phyloP scores from a whole-genome alignment of 2,888 invertebrate genomes.

The Mythimna ferrago region DNA sequence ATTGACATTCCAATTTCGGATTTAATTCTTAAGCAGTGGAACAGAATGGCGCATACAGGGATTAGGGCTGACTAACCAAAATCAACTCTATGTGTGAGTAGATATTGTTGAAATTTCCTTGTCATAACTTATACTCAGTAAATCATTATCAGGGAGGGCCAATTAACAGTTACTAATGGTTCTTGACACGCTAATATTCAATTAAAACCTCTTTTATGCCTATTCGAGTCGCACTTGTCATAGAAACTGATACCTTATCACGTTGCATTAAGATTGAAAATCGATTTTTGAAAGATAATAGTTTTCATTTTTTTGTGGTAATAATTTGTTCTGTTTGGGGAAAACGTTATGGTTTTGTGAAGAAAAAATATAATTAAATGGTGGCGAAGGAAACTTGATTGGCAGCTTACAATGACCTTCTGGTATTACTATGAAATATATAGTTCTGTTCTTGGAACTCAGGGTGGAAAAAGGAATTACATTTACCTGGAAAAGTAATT shows the following conservation, averaged over 20 bases:
- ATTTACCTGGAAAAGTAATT: conserved; percentile 21
- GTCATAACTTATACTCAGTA: conserved; percentile 49
- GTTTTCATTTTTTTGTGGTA: conserved; percentile 57
- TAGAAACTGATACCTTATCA: conserved; percentile 52
- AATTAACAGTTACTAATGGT: conserved; percentile 74
- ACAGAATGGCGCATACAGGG: conserved; percentile 22
- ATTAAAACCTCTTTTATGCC: conserved; percentile 69
- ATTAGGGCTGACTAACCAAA: conserved; percentile 18
- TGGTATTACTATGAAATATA: conserved; percentile 7
- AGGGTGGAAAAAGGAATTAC: conserved; percentile 26
- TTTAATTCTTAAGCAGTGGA: conserved; percentile 41
- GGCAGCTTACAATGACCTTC: conserved; percentile 27
- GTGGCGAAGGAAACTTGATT: conserved; percentile 30
- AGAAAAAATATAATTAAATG: conserved; percentile 47
- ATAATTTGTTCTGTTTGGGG: conserved; percentile 65
- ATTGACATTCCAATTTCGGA: conserved; percentile 53
- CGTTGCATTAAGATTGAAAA: conserved; percentile 48
- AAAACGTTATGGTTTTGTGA: conserved; percentile 50
- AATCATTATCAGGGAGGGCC: conserved; percentile 65
- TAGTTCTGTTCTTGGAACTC: conserved; percentile 28
- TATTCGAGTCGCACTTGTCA: conserved; percentile 38
- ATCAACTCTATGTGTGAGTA: conserved; percentile 3
- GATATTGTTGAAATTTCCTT: conserved; percentile 29
- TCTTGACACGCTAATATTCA: conserved; percentile 77
- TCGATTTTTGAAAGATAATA: conserved; percentile 23